Percentiles rank a stretch among this genome's conserved stretches.
These are phyloP conservation scores for Chondrosia reniformis DNA, from an alignment of 37 sponge, comb jelly and placozoan species.

Conservation along the genomic window DNA sequence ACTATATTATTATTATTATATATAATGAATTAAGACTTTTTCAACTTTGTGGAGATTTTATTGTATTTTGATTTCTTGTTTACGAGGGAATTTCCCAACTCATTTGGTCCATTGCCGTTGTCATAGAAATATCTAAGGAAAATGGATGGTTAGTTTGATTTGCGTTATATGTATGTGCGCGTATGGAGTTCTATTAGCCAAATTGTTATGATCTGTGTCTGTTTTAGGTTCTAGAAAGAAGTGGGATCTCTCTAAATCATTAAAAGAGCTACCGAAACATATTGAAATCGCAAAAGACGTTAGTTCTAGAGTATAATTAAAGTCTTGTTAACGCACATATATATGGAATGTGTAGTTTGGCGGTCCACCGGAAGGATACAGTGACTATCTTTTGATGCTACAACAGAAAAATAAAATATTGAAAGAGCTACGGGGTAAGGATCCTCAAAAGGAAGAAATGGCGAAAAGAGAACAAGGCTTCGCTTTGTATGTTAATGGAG, in stretches of 20 bases:
- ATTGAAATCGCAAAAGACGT: background rate
- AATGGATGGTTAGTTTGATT: background rate
- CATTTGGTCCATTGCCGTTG: background rate
- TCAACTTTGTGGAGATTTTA: too few relatives aligned
- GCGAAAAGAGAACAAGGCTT: conserved; percentile 93
- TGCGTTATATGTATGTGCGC: background rate
- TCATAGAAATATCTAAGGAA: background rate
- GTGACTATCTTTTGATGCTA: conserved; percentile 46
- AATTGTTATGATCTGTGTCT: background rate
- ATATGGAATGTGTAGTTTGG: background rate
- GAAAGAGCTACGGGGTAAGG: conserved; percentile 74
- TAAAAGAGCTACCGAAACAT: background rate
- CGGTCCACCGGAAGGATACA: conserved; percentile 20
- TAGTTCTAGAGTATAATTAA: background rate
- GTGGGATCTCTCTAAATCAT: background rate
- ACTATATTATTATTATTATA: too few relatives aligned
- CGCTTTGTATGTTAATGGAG: conserved; percentile 91
- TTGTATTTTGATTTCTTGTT: too few relatives aligned
- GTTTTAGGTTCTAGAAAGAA: conserved; percentile 6
- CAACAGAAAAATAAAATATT: conserved; percentile 75
- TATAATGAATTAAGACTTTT: too few relatives aligned
- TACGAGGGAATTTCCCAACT: background rate
- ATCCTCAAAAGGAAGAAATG: conserved; percentile 47
- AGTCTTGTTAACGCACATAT: background rate
- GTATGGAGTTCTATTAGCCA: background rate